Base-by-base conservation (phyloP, 2,113 vertebrate species). In the Gambusia holbrooki region DNA sequence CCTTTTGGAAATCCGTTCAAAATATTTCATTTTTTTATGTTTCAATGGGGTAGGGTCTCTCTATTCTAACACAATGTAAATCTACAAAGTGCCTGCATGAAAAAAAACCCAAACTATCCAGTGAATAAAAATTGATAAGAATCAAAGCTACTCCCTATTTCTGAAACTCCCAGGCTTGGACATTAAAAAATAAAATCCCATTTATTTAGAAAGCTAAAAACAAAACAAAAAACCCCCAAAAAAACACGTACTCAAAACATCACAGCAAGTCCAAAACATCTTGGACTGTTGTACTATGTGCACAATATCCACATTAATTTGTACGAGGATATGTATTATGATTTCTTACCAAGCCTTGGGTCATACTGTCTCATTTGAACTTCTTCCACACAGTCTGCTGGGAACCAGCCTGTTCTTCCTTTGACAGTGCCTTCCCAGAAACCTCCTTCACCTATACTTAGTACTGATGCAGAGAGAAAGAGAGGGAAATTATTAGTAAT, bases 351-450 rank as follows among this genome's bases (percentile, higher is more conserved):
- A 78, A 96, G 96, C 81, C 97, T 93, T 1, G 96, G 84, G 67
- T 99, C 97, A 69, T 90, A 97, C 91, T 98, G 98, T 68, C 97
- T 95, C 96, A 99, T 98, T 95, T 99, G 98, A 89, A 99, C 98
- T 89, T 99, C 98, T 87, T 99, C 97, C 61, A 99, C 97, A 62
- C 97, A 99, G 91, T 99, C 98, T 3, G 98, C 98, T 0, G 98
- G 97, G 94, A 99, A 99, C 98, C 98, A 99, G 84, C 98, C 98
- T 0, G 97, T 99, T 74, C 98, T 94, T 64, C 98, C 97, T 81
- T 99, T 98, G 87, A 99, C 98, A 0, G 95, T 95, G 48, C 97
- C 98, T 94, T 99, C 97, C 98, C 98, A 99, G 84, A 99, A 99
- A 10, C 98, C 98, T 35, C 97, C 98, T 94, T 99, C 97, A 19